Evolutionary conservation across 2,888 invertebrate genomes (phyloP), one percentile per base, ranked within the genome.

Genomic region (Drosophila suboccidentalis): DNA sequence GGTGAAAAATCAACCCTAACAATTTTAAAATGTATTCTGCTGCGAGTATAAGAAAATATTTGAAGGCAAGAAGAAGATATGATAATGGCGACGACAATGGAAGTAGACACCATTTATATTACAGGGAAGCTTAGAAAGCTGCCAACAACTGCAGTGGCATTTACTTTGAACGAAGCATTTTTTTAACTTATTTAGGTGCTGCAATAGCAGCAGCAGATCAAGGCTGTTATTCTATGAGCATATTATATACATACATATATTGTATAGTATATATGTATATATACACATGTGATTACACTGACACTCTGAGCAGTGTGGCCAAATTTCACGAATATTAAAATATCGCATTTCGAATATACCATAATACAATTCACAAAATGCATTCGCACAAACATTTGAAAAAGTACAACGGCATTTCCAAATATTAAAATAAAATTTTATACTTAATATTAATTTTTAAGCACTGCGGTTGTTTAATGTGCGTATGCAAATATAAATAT

Each of bases 1-100:
- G 85, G 87, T 89, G 73, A 82, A 89, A 87, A 87, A 83, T 76
- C 90, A 89, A 87, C 85, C 87, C 90, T 81, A 87, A 86, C 80
- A 86, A 76, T 10, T 78, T 83, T 72, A 65, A 67, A 85, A 77
- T 68, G 50, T 61, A 50, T 50, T 67, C 15, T 17, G 34, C 19
- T 4, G 19, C 15, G 11, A 15, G 59, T 22, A 50, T 43, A 44
- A 57, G 39, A 62, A 68, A 68, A 54, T 60, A 46, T 47, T 54
- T 38, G 39, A 50, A 38, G 38, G 17, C n/a, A 77, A 76, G 80
- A 70, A 60, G 65, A 75, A 66, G 61, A 62, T 26, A 22, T 46
- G 39, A 32, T 47, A 53, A 51, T 59, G 63, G 39, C 26, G 36
- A 47, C 15, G 29, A n/a, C 41, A 41, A 34, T 49, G 59, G 51